Percentiles rank a stretch among this genome's conserved stretches.
phyloP scores from a whole-genome alignment of 2,888 invertebrate genomes.

The Pseudococcus viburni region DNA sequence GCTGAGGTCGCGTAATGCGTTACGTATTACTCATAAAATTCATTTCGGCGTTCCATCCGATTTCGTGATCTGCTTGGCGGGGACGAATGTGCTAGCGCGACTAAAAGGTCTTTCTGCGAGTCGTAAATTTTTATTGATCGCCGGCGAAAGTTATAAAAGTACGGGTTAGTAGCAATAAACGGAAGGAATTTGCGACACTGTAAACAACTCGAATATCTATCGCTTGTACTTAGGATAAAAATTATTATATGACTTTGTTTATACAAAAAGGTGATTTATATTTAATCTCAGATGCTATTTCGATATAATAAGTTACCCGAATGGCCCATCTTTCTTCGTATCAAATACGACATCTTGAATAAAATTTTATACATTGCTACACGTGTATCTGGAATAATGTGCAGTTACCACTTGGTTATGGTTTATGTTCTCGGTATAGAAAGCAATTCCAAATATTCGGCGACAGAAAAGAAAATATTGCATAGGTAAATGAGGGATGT shows the following conservation, averaged over 20 bases:
- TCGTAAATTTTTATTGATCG: slow-evolving; percentile 49
- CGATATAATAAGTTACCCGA: slow-evolving; percentile 3
- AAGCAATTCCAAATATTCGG: neutral
- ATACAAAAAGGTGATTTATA: slow-evolving; percentile 45
- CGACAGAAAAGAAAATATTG: no score
- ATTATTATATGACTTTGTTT: slow-evolving; percentile 52
- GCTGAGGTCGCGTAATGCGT: slow-evolving; percentile 50
- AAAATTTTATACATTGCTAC: neutral
- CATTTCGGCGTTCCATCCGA: slow-evolving; percentile 29
- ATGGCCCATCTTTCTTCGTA: slow-evolving; percentile 4
- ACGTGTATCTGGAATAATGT: neutral
- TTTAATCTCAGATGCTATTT: slow-evolving; percentile 31
- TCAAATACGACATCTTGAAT: neutral
- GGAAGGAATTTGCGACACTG: slow-evolving; percentile 52
- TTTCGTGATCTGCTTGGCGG: neutral
- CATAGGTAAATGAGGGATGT: no score
- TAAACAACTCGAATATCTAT: slow-evolving; percentile 50
- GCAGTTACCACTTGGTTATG: no score
- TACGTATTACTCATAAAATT: slow-evolving; percentile 50
- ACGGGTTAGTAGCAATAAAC: slow-evolving; percentile 45
- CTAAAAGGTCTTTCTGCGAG: slow-evolving; percentile 24
- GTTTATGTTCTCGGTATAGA: neutral
- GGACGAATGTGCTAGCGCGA: slow-evolving; percentile 34
- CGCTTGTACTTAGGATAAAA: slow-evolving; percentile 19
- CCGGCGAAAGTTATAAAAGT: slow-evolving; percentile 44